phyloP scores from a whole-genome alignment of 1,140 invertebrate genomes.

The Drosophila bocki region DNA sequence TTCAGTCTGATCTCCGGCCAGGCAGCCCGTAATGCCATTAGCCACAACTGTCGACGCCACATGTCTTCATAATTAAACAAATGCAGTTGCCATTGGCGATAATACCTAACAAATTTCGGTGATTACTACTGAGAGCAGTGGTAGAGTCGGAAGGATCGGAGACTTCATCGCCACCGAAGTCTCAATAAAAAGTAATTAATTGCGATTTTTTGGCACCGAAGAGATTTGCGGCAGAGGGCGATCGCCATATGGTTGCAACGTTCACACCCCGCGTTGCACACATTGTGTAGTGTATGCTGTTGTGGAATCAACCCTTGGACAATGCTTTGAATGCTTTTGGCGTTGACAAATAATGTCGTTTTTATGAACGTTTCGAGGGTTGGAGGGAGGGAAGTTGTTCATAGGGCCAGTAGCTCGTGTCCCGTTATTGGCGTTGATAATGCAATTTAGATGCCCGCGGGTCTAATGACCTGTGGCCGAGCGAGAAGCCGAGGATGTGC shows the following conservation, averaged over 20 bases:
- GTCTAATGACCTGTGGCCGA: slow-evolving; percentile 76
- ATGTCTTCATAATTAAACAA: slow-evolving; percentile 80
- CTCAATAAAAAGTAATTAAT: slow-evolving; percentile 83
- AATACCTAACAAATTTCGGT: slow-evolving; percentile 76
- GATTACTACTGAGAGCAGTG: slow-evolving; percentile 45
- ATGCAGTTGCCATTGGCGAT: slow-evolving; percentile 61
- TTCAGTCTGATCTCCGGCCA: slow-evolving; percentile 30
- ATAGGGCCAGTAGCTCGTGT: slow-evolving; percentile 30
- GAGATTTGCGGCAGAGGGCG: slow-evolving; percentile 24
- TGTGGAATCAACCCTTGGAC: slow-evolving; percentile 33
- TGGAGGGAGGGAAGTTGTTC: neutral
- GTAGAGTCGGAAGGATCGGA: neutral
- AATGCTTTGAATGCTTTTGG: slow-evolving; percentile 49
- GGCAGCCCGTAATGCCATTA: slow-evolving; percentile 65
- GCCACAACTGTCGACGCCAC: slow-evolving; percentile 80
- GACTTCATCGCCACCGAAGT: slow-evolving; percentile 34
- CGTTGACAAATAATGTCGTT: slow-evolving; percentile 84
- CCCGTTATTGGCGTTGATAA: slow-evolving; percentile 80
- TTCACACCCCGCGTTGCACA: slow-evolving; percentile 54
- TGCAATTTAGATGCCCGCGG: slow-evolving; percentile 74
- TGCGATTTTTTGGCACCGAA: slow-evolving; percentile 69
- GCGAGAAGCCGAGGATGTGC: slow-evolving; percentile 13
- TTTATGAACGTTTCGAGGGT: slow-evolving; percentile 55
- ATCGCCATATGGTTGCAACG: slow-evolving; percentile 63
- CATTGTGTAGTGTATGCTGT: neutral